These are phyloP conservation scores for Triplophysa dalaica DNA, from an alignment of 2,113 vertebrate genomes.

Conservation along the genomic window DNA sequence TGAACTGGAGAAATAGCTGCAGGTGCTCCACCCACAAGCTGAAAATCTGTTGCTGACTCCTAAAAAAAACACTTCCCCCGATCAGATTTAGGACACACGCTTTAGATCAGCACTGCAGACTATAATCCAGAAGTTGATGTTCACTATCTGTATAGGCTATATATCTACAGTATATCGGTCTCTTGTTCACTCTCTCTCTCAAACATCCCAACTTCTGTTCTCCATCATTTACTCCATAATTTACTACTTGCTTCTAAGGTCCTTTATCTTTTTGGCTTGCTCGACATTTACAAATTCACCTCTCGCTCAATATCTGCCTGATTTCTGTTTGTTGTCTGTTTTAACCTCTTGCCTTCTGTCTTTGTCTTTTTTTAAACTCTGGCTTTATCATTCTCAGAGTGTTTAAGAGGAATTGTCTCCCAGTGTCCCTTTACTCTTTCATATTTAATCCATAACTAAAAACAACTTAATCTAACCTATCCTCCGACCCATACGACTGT, in stretches of 20 bases:
- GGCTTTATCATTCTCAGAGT: background rate
- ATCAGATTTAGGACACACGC: conserved; percentile 36
- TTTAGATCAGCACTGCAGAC: conserved; percentile 6
- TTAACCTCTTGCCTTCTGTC: background rate
- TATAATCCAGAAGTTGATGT: conserved; percentile 19
- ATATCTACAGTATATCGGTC: no score
- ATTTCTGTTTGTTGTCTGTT: background rate
- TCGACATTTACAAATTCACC: conserved; percentile 20
- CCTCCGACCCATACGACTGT: no score
- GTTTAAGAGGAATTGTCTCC: background rate
- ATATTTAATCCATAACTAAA: conserved; percentile 15
- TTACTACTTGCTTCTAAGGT: conserved; percentile 24
- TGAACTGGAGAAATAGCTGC: background rate
- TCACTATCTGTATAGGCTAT: no score
- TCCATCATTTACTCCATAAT: conserved; percentile 30
- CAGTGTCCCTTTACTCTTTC: background rate
- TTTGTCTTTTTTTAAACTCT: background rate
- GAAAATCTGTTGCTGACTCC: conserved; percentile 24
- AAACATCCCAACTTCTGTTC: background rate
- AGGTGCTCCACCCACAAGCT: conserved; percentile 5
- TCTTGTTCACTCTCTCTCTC: conserved; percentile 5
- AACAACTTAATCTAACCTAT: background rate
- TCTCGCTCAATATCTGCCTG: conserved; percentile 3
- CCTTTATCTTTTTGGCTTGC: conserved; percentile 18
- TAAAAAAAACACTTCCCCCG: conserved; percentile 23